Conservation (phyloP, 2,113 vertebrate species). For the Lophochroa leadbeateri region DNA sequence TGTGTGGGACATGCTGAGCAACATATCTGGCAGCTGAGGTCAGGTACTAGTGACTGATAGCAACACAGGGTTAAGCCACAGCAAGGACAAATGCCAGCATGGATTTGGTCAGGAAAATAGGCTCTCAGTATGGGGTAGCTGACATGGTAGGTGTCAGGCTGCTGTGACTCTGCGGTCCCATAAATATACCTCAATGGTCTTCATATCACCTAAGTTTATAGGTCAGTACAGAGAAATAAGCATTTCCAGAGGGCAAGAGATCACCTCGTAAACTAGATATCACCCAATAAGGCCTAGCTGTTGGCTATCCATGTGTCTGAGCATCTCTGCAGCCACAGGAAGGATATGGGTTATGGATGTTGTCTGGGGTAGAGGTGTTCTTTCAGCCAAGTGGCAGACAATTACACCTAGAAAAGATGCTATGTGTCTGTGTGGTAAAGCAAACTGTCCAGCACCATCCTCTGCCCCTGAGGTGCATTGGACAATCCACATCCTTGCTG, state of each 20-base stretch:
- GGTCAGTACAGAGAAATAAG: neutral
- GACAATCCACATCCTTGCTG: neutral
- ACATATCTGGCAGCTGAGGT: neutral
- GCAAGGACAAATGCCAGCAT: neutral
- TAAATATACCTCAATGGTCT: accelerated
- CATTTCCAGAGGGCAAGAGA: neutral
- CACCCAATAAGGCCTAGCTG: neutral
- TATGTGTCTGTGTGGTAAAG: neutral
- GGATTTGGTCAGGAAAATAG: neutral
- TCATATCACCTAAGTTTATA: accelerated
- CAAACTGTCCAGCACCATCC: accelerated
- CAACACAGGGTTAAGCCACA: neutral
- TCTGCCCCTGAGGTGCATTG: neutral
- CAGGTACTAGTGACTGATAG: too few species aligned
- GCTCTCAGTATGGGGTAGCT: neutral
- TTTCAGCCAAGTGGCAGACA: neutral
- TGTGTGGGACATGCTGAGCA: accelerated
- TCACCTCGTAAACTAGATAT: neutral
- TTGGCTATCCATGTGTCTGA: neutral
- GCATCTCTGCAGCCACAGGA: neutral
- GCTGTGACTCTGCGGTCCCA: neutral
- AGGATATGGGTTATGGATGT: accelerated
- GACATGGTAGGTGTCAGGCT: neutral
- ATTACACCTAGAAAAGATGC: accelerated
- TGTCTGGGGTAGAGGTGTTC: neutral